These are phyloP conservation scores for Bolborhynchus lineola DNA, from an alignment of 2,113 vertebrate species.

Conservation along the genomic window DNA sequence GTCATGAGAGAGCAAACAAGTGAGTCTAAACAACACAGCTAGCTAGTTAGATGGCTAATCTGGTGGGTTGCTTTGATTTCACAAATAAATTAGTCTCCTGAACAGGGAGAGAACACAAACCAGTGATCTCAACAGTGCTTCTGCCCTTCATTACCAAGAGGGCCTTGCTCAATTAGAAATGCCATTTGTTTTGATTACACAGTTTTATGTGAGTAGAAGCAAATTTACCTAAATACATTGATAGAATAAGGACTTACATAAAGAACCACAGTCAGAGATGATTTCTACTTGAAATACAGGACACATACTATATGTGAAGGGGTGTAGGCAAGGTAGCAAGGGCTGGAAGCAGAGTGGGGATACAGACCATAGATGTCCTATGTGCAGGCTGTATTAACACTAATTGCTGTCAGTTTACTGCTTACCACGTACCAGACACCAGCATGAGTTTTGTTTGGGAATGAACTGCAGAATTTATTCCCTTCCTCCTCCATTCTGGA, in stretches of 20 bases:
- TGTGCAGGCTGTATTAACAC: not conserved
- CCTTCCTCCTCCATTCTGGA: not conserved
- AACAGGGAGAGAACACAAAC: not conserved
- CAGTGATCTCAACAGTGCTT: slow-evolving; percentile 15
- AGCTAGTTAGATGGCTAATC: slow-evolving; percentile 65
- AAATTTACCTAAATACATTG: not conserved
- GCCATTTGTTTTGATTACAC: slow-evolving; percentile 30
- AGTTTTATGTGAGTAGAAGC: not conserved
- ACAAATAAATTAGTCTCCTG: slow-evolving; percentile 60
- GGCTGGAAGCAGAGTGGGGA: not conserved
- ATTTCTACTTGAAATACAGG: not conserved
- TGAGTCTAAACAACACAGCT: slow-evolving; percentile 45
- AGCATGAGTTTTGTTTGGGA: not conserved
- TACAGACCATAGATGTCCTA: not conserved
- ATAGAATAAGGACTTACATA: not conserved
- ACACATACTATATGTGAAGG: not conserved
- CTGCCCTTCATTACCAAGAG: slow-evolving; percentile 1
- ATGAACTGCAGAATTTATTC: not conserved
- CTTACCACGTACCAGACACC: not conserved
- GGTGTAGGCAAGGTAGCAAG: not conserved
- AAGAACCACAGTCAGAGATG: not conserved
- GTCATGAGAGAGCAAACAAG: slow-evolving; percentile 66
- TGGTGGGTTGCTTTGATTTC: slow-evolving; percentile 58
- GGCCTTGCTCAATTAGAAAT: slow-evolving; percentile 38
- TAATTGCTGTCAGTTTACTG: not conserved